Evolutionary conservation across 1,140 invertebrate species (phyloP), one percentile per base, ranked within the genome.

Genomic region (Brachionus asplanchnoidis): DNA sequence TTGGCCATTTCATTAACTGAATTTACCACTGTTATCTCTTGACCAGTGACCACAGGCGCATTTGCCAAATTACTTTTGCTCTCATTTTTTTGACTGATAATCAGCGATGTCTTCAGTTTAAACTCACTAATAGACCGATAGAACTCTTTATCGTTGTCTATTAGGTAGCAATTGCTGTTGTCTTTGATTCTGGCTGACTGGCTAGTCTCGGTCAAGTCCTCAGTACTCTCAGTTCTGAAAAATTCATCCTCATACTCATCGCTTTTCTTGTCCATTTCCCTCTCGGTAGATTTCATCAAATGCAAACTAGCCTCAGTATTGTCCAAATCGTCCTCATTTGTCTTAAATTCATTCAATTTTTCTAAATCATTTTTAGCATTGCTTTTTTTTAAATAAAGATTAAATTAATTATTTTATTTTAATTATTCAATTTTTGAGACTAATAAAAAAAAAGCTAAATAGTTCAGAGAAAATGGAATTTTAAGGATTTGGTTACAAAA

Each of bases 1-100:
- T 65, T 82, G 0, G 79, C 79, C 79, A 82, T 82, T 40, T 82
- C 79, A 28, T 68, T 82, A 12, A 65, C 65, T 36, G 79, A 82
- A 77, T 77, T 50, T 1, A 77, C 42, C 4, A 77, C 42, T 50
- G 40, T 77, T 50, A 77, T 50, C 8, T 53, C 20, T 26, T 50
- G 20, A 3, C 20, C 11, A 50, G 17, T 23, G 26, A 28, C 26
- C 44, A 50, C 23, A 26, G 42, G 73, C 20, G 17, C 42, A 28
- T 50, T 11, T 50, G 8, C 20, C 9, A 36, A 8, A 50, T 3
- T 20, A n/a, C 42, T 32, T 50, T 77, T n/a, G 7, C 1, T 28
- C 9, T 77, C 44, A 77, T 36, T n/a, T 26, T 77, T 77, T 50
- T 20, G 20, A 12, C 42, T 77, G 6, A 46, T 77, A 11, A 77